phyloP scores from a whole-genome alignment of 1,140 invertebrate species.

The Diorhabda carinulata region DNA sequence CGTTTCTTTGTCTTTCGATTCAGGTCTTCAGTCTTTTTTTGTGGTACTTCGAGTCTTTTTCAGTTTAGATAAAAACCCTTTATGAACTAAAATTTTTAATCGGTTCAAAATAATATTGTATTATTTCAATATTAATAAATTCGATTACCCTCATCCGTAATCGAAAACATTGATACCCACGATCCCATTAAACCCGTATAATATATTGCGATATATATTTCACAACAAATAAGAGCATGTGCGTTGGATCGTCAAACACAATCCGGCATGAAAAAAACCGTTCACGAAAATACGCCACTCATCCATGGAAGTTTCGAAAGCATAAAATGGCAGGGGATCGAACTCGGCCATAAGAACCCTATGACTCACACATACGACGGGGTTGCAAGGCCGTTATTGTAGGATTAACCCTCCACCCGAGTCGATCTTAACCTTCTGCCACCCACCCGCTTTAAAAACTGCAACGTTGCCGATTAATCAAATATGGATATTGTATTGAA shows the following conservation, averaged over 20 bases:
- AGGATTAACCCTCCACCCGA: constrained; percentile 14
- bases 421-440: constrained; percentile 7
- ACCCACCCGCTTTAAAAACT: constrained; percentile 8
- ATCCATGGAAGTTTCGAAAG: constrained; percentile 1
- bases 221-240: not conserved
- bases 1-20: too few species aligned
- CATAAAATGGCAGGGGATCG: constrained; percentile 14
- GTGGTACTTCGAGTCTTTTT: too few species aligned
- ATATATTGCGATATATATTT: not conserved
- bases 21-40: too few species aligned
- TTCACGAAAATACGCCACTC: constrained; percentile 10
- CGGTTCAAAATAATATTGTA: too few species aligned
- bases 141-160: too few species aligned
- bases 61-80: too few species aligned
- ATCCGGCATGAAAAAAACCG: not conserved
- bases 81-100: too few species aligned
- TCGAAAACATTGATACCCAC: too few species aligned
- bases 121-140: too few species aligned
- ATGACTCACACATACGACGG: constrained; percentile 12
- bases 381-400: constrained; percentile 17
- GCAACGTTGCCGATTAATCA: constrained; percentile 8
- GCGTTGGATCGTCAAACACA: not conserved
- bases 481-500: not conserved
- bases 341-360: constrained; percentile 14
- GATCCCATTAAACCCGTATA: not conserved